Percentiles rank a stretch among this genome's conserved stretches.
phyloP scores from a whole-genome alignment of 2,888 invertebrate genomes.

The Phorcus lineatus region DNA sequence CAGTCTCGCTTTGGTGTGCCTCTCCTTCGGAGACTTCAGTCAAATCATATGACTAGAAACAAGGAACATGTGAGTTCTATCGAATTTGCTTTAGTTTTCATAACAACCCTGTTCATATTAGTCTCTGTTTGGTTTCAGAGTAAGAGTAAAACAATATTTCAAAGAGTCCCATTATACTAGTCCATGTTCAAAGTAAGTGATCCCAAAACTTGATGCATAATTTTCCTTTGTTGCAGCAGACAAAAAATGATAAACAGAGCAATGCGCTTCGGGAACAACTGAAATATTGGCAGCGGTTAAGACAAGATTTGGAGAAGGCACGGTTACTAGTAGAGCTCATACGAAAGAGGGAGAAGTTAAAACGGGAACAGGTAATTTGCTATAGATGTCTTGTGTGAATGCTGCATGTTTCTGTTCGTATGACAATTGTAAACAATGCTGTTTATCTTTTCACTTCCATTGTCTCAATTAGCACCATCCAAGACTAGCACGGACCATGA shows the following conservation, averaged over 20 bases:
- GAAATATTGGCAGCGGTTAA: constrained; percentile 94
- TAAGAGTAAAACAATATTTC: not conserved
- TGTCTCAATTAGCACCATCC: no score
- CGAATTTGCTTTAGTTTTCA: not conserved
- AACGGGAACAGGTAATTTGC: constrained; percentile 82
- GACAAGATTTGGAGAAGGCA: constrained; percentile 95
- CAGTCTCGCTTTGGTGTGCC: constrained; percentile 97
- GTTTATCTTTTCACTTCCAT: no score
- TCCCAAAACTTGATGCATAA: not conserved
- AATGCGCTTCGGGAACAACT: constrained; percentile 76
- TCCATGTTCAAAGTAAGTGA: no score
- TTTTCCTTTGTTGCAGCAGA: constrained; percentile 50
- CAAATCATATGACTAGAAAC: constrained; percentile 73
- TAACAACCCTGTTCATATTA: not conserved
- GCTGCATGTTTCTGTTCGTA: not conserved
- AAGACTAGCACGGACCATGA: no score
- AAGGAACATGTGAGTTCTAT: constrained; percentile 64
- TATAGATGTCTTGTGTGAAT: not conserved
- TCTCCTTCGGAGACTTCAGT: constrained; percentile 87
- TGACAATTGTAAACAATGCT: no score
- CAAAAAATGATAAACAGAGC: constrained; percentile 71
- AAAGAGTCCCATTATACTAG: no score
- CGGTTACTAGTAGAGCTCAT: constrained; percentile 94
- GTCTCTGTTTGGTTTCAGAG: not conserved
- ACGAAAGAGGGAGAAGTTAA: constrained; percentile 95